Evolutionary conservation across 2,888 invertebrate genomes (phyloP).

Genomic region (Pandemis heparana): DNA sequence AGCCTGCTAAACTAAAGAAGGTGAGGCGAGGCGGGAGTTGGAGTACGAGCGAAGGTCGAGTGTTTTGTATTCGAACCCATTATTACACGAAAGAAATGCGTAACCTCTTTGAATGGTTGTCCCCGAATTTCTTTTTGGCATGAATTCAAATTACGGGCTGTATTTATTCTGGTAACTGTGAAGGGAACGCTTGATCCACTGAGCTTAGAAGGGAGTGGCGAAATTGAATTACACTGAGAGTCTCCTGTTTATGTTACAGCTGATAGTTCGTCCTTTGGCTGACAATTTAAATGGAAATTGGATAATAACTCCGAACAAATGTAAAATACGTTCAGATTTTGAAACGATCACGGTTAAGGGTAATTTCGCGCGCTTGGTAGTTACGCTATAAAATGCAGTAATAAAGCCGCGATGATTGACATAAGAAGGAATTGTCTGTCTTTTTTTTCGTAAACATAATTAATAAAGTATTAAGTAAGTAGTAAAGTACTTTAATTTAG

Average conservation of each 20-base stretch:
- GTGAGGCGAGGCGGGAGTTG: neutral
- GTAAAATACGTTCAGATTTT: neutral
- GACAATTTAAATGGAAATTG: conserved; percentile 11
- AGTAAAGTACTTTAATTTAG: neutral
- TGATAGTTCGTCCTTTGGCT: conserved; percentile 6
- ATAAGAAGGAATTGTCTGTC: too few species aligned
- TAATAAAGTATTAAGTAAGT: too few species aligned
- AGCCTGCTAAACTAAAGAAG: conserved; percentile 13
- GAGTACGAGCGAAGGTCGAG: conserved; percentile 5
- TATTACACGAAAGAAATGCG: conserved; percentile 13
- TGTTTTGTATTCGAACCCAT: conserved; percentile 18
- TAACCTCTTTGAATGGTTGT: conserved; percentile 50
- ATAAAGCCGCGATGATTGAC: too few species aligned
- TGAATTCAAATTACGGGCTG: conserved; percentile 57
- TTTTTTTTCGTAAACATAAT: too few species aligned
- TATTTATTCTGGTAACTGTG: conserved; percentile 53
- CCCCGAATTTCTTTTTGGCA: conserved; percentile 59
- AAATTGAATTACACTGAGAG: conserved; percentile 12
- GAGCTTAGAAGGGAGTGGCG: conserved; percentile 40
- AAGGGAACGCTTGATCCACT: conserved; percentile 53
- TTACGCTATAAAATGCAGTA: neutral
- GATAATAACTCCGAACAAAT: conserved; percentile 2
- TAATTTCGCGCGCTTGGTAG: neutral
- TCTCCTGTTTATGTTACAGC: conserved; percentile 10
- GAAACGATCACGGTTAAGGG: neutral